A percentile compares a stretch with the other conserved stretches of the same genome.
Conservation (phyloP, 2,888 invertebrate genomes). For the Oxyteleia sp. region DNA sequence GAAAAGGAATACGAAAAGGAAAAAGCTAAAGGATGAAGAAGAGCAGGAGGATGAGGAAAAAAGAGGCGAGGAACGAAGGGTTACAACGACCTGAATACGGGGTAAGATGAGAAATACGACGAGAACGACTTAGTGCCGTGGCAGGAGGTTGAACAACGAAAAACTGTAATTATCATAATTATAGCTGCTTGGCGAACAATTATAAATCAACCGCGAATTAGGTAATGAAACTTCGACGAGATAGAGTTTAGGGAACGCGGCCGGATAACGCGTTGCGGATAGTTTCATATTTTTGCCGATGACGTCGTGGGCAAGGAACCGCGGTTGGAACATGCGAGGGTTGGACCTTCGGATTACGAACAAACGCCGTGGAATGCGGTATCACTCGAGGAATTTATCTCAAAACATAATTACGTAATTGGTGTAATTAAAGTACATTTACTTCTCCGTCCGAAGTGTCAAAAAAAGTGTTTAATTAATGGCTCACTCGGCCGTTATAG, state of each 20-base stretch:
- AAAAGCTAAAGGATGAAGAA: slow-evolving; percentile 68
- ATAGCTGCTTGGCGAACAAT: too few species aligned
- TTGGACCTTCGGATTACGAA: too few species aligned
- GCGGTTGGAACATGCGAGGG: too few species aligned
- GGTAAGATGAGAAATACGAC: slow-evolving; percentile 73
- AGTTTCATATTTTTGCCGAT: too few species aligned
- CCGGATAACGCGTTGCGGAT: too few species aligned
- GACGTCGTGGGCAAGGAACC: too few species aligned
- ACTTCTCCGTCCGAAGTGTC: slow-evolving; percentile 33
- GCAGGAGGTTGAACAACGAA: slow-evolving; percentile 79
- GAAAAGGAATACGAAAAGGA: slow-evolving; percentile 74
- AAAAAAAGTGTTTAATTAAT: slow-evolving; percentile 59
- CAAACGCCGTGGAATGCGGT: slow-evolving; percentile 20
- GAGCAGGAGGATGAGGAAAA: slow-evolving; percentile 68
- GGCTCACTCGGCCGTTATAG: slow-evolving; percentile 48
- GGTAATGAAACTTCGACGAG: too few species aligned
- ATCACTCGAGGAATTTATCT: slow-evolving; percentile 39
- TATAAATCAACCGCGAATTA: too few species aligned
- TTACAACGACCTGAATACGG: slow-evolving; percentile 78
- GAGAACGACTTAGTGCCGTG: slow-evolving; percentile 66
- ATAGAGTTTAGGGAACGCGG: too few species aligned
- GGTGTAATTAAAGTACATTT: slow-evolving; percentile 55
- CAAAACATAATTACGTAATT: slow-evolving; percentile 55
- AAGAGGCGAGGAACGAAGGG: slow-evolving; percentile 79
- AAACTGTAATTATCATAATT: too few species aligned